A percentile compares a stretch with the other conserved stretches of the same genome.
These are phyloP conservation scores for Campoplex nolae DNA, from an alignment of 2,888 invertebrate genomes.

Conservation along the genomic window DNA sequence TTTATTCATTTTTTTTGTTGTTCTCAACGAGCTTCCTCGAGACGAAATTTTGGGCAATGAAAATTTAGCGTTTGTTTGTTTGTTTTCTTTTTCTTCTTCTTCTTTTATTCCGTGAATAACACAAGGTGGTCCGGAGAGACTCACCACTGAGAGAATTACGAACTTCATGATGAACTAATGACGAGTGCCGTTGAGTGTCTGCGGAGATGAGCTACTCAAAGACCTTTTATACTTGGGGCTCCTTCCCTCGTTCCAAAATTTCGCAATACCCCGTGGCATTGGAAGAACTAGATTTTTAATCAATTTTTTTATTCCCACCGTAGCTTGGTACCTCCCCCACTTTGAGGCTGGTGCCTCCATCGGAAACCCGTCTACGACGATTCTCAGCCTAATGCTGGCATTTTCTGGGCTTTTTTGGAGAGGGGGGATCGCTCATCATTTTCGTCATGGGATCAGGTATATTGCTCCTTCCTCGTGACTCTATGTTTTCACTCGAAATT, in stretches of 20 bases:
- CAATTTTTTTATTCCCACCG: conserved; percentile 67
- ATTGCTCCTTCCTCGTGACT: not conserved
- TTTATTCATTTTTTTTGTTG: not conserved
- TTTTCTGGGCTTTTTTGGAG: conserved; percentile 30
- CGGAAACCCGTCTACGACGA: conserved; percentile 77
- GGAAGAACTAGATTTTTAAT: conserved; percentile 83
- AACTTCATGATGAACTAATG: conserved; percentile 81
- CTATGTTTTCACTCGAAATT: not conserved
- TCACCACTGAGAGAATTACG: conserved; percentile 81
- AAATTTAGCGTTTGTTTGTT: not conserved
- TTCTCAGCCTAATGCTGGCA: conserved; percentile 36
- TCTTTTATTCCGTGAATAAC: not conserved
- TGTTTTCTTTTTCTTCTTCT: not conserved
- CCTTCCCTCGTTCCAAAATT: conserved; percentile 77
- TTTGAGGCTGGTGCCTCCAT: conserved; percentile 49
- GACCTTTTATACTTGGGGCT: conserved; percentile 82
- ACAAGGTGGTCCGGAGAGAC: conserved; percentile 62
- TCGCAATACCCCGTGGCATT: conserved; percentile 82
- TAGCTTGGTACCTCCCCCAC: conserved; percentile 29
- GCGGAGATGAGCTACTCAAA: conserved; percentile 75
- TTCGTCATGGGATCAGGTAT: conserved; percentile 19
- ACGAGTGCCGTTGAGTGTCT: conserved; percentile 76
- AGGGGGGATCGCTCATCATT: not conserved
- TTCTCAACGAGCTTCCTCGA: not conserved
- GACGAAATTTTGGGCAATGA: not conserved